Evolutionary conservation across 2,113 vertebrate genomes (phyloP), one percentile per base, ranked within the genome.

Genomic region (Heliornis fulica): DNA sequence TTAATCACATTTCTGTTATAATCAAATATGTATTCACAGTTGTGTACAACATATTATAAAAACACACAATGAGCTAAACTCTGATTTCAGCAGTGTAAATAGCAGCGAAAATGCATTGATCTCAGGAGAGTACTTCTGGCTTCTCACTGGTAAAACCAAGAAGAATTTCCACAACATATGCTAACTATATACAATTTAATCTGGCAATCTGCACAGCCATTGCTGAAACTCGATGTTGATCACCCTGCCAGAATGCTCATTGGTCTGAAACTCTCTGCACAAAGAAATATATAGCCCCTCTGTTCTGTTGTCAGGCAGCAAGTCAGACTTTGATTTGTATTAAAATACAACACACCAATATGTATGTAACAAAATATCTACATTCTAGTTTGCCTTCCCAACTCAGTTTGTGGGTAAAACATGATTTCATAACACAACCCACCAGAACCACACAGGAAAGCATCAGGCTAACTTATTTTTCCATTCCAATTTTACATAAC

Each of bases 1-100:
- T 94, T 96, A 96, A 97, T 96, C 95, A 93, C 88, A 90, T 88
- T 96, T 93, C 91, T 94, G 86, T 96, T 96, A 86, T 66, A 95
- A 97, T 96, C 85, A 95, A 92, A 90, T 92, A 94, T 16, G 60
- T 71, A 96, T 94, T 95, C 94, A 94, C 83, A 93, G 93, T 96
- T 84, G 83, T 87, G 85, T 83, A 63, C 83, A 77, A 68, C 88
- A 69, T 74, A 88, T 93, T 96, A 96, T 70, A 87, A 91, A 97
- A 93, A 75, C 46, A 96, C 65, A 95, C 85, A 93, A 83, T 32
- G 64, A 83, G 90, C 64, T 96, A 92, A 96, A 96, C 86, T 94
- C 84, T 82, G 59, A 80, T 89, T 96, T 95, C 90, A 87, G 83
- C 94, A 94, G 79, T 68, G 90, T 79, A 97, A 96, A 96, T 94